Conservation (phyloP, 2,888 invertebrate species). For the Drosophila nigricruria region DNA sequence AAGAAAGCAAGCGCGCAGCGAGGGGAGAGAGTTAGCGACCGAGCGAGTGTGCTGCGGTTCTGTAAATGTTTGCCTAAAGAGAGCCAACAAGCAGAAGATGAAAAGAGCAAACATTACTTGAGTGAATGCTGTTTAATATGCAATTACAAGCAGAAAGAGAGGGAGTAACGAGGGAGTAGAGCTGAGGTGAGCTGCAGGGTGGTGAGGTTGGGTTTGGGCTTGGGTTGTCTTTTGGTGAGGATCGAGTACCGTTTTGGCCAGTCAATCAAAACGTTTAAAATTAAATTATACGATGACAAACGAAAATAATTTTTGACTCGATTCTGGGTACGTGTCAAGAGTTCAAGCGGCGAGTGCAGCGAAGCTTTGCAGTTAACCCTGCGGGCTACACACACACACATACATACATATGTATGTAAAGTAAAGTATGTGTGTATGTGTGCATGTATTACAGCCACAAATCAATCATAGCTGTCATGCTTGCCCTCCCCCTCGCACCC, state of each 20-base stretch:
- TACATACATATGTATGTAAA: not conserved
- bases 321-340: slow-evolving; percentile 53
- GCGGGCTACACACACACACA: too few species aligned
- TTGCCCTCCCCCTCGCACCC: slow-evolving; percentile 8
- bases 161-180: not conserved
- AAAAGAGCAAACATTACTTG: slow-evolving; percentile 54
- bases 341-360: slow-evolving; percentile 40
- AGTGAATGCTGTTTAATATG: slow-evolving; percentile 78
- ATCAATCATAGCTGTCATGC: slow-evolving; percentile 76
- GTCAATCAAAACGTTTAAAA: slow-evolving; percentile 75
- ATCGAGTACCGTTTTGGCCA: slow-evolving; percentile 66
- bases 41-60: slow-evolving; percentile 1
- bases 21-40: not conserved
- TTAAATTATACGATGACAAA: slow-evolving; percentile 78
- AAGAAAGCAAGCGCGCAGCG: not conserved
- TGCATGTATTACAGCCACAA: slow-evolving; percentile 56
- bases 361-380: slow-evolving; percentile 41
- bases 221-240: too few species aligned
- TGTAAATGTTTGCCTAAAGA: slow-evolving; percentile 38
- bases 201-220: slow-evolving; percentile 10
- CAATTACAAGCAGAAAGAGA: slow-evolving; percentile 64
- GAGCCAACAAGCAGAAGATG: slow-evolving; percentile 34
- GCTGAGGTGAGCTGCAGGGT: not conserved
- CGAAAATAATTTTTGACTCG: slow-evolving; percentile 64
- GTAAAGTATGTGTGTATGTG: not conserved